These are phyloP conservation scores for Microplitis demolitor DNA, from an alignment of 1,140 invertebrate species.

Conservation along the genomic window DNA sequence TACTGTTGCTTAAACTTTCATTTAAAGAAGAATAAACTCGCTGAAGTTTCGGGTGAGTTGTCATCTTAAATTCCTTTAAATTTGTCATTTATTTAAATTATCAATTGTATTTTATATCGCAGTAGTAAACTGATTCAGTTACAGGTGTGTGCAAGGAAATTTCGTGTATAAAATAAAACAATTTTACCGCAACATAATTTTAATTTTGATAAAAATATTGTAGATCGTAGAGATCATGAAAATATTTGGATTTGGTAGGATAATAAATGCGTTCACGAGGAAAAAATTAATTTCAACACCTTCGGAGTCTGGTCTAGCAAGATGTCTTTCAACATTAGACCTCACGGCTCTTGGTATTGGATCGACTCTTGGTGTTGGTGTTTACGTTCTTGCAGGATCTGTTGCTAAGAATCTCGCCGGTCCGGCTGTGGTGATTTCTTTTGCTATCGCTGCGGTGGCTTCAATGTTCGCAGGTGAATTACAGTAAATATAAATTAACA, in stretches of 20 bases:
- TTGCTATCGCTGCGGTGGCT: slow-evolving; percentile 82
- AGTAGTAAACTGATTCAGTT: not conserved
- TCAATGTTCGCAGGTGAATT: slow-evolving; percentile 79
- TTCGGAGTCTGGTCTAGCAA: slow-evolving; percentile 63
- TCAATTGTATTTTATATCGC: too few species aligned
- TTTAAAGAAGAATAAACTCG: too few species aligned
- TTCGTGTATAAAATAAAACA: too few species aligned
- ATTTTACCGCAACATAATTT: too few species aligned
- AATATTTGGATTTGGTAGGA: not conserved
- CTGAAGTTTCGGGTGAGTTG: too few species aligned
- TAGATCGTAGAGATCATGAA: slow-evolving; percentile 31
- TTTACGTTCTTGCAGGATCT: slow-evolving; percentile 86
- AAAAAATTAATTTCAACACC: slow-evolving; percentile 37
- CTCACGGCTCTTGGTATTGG: slow-evolving; percentile 82
- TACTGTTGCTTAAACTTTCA: too few species aligned
- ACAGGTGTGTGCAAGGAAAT: not conserved
- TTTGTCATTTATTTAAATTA: too few species aligned
- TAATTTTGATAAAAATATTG: not conserved
- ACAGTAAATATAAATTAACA: not conserved
- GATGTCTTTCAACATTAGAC: slow-evolving; percentile 76
- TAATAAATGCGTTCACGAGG: slow-evolving; percentile 39
- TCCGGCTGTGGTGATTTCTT: slow-evolving; percentile 82
- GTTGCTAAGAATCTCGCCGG: slow-evolving; percentile 81
- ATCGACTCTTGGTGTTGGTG: slow-evolving; percentile 84
- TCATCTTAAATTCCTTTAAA: too few species aligned